Percentiles rank a stretch among this genome's conserved stretches.
Conservation (phyloP, 2,888 invertebrate genomes). For the Mesochorus sp. region DNA sequence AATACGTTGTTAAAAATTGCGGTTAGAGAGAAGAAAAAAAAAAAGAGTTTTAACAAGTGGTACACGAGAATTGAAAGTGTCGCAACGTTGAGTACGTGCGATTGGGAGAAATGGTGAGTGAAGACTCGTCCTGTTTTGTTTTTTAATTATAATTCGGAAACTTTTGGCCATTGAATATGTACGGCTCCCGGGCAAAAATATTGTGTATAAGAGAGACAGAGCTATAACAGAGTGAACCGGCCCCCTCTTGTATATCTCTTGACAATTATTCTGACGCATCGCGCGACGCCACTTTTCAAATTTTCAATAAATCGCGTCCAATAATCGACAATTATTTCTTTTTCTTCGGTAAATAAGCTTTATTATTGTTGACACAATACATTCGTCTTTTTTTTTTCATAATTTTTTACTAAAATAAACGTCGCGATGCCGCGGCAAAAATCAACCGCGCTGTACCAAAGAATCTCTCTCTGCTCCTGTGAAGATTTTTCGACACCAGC, state of each 20-base stretch:
- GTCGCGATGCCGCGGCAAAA: no score
- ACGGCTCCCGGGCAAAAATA: conserved; percentile 62
- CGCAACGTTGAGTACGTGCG: conserved; percentile 18
- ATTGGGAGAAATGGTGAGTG: conserved; percentile 74
- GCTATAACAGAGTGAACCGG: conserved; percentile 36
- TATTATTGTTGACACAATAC: not conserved
- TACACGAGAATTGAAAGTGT: conserved; percentile 15
- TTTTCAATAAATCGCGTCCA: conserved; percentile 42
- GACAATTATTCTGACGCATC: conserved; percentile 65
- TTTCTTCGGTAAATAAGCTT: not conserved
- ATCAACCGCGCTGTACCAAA: conserved; percentile 5
- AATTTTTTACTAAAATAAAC: not conserved
- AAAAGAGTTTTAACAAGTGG: conserved; percentile 11
- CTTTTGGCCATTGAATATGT: conserved; percentile 73
- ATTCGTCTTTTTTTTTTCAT: not conserved
- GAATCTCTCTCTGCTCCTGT: conserved; percentile 15
- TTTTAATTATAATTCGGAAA: conserved; percentile 45
- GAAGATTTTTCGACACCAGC: conserved; percentile 15
- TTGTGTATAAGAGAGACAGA: conserved; percentile 34
- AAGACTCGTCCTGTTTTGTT: conserved; percentile 7
- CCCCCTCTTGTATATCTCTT: conserved; percentile 40
- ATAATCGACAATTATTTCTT: not conserved
- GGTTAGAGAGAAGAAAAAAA: no score
- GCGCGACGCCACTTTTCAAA: conserved; percentile 68
- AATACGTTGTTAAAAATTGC: conserved; percentile 48